Conservation (phyloP, 2,113 vertebrate species). For the Hypanus sabinus region DNA sequence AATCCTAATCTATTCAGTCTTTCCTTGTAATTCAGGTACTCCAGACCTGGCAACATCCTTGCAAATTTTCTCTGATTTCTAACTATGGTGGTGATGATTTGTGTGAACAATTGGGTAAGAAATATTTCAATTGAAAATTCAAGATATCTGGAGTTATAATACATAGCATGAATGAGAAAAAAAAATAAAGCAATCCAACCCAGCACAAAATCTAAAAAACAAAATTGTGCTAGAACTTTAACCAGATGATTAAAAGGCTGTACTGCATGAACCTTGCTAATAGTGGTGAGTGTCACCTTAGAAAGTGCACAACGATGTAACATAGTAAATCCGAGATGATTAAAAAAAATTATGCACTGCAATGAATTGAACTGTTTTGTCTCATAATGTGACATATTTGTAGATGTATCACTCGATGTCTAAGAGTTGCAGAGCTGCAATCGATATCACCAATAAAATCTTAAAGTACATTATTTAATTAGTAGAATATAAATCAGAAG, state of each 20-base stretch:
- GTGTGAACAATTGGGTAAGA: neutral
- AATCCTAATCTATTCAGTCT: too few species aligned
- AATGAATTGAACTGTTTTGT: constrained; percentile 20
- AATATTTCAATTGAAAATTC: neutral
- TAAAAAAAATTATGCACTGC: constrained; percentile 8
- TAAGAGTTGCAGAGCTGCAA: constrained; percentile 10
- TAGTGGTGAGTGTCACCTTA: neutral
- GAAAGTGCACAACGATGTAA: neutral
- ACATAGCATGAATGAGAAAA: neutral
- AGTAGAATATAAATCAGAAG: constrained; percentile 9
- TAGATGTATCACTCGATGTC: neutral
- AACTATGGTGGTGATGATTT: neutral
- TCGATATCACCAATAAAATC: constrained; percentile 21
- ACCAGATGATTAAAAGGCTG: neutral
- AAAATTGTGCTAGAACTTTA: neutral
- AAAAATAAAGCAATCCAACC: neutral
- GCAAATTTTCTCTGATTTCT: neutral
- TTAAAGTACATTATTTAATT: neutral
- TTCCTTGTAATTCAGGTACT: too few species aligned
- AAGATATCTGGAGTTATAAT: neutral
- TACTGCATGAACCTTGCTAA: neutral
- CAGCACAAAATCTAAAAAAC: neutral
- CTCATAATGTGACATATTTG: constrained; percentile 28
- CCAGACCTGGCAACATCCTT: too few species aligned
- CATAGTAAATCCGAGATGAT: neutral